These are phyloP conservation scores for Drosophila ironensis DNA, from an alignment of 1,140 invertebrate species.

Conservation along the genomic window DNA sequence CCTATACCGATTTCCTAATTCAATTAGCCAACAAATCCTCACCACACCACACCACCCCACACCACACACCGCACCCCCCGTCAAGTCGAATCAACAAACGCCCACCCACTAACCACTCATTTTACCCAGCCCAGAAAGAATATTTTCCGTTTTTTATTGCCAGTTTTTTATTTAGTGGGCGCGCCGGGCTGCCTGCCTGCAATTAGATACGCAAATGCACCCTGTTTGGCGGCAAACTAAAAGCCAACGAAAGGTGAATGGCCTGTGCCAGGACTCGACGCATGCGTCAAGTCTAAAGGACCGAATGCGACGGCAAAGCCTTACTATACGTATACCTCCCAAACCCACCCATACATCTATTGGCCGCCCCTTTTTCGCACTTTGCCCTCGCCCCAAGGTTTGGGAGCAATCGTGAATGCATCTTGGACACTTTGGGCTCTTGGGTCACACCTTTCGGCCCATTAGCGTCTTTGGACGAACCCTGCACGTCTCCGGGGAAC, in stretches of 20 bases:
- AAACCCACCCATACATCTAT: neutral
- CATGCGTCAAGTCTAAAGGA: constrained; percentile 40
- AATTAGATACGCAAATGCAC: constrained; percentile 67
- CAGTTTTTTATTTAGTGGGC: constrained; percentile 32
- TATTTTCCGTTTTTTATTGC: neutral
- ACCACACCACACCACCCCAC: neutral
- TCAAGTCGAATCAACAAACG: no score
- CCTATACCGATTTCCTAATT: neutral
- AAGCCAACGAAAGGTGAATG: constrained; percentile 61
- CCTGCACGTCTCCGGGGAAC: neutral
- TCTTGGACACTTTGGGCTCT: neutral
- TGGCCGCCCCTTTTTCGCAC: constrained; percentile 19
- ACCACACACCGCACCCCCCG: neutral
- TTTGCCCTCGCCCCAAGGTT: neutral
- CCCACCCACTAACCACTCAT: neutral
- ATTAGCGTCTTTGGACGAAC: neutral
- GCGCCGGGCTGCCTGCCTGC: constrained; percentile 31
- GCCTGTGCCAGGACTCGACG: constrained; percentile 49
- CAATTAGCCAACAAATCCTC: neutral
- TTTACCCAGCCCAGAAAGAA: neutral
- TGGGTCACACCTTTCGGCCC: constrained; percentile 1
- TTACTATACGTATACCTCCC: no score
- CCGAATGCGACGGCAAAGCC: no score
- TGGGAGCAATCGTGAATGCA: no score
- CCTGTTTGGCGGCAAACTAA: constrained; percentile 69